These are phyloP conservation scores for Muscina levida DNA, from an alignment of 2,888 invertebrate genomes.

Conservation along the genomic window DNA sequence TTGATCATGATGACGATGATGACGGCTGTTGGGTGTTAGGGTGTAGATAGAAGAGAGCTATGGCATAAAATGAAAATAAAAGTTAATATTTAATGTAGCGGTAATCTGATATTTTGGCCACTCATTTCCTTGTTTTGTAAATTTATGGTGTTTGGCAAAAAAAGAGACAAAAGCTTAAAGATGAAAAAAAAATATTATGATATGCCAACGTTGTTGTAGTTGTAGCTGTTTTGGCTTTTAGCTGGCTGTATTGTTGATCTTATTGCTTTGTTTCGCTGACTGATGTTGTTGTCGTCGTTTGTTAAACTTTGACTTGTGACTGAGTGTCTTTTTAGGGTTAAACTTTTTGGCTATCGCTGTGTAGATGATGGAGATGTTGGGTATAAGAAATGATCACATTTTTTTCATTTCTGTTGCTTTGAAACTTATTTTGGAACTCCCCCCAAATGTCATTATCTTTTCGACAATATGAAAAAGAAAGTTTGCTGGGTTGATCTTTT, in stretches of 20 bases:
- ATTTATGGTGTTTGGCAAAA: conserved; percentile 31
- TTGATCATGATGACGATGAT: neutral
- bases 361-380: too few relatives aligned
- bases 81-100: conserved; percentile 33
- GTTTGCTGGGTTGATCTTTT: too few relatives aligned
- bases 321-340: conserved; percentile 36
- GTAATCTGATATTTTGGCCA: conserved; percentile 39
- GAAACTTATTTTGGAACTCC: conserved; percentile 7
- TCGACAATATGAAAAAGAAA: conserved; percentile 24
- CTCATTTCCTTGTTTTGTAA: conserved; percentile 41
- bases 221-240: neutral
- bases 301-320: conserved; percentile 39
- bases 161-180: neutral
- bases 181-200: conserved; percentile 16
- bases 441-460: conserved; percentile 28
- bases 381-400: conserved; percentile 24
- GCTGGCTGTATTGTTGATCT: neutral
- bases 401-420: too few relatives aligned
- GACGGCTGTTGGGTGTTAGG: neutral
- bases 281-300: conserved; percentile 4
- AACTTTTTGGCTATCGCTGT: neutral
- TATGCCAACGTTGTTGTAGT: neutral
- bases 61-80: conserved; percentile 28
- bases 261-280: neutral
- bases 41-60: neutral